Base-by-base conservation (phyloP, 2,113 vertebrate species). In the Lutjanus erythropterus region DNA sequence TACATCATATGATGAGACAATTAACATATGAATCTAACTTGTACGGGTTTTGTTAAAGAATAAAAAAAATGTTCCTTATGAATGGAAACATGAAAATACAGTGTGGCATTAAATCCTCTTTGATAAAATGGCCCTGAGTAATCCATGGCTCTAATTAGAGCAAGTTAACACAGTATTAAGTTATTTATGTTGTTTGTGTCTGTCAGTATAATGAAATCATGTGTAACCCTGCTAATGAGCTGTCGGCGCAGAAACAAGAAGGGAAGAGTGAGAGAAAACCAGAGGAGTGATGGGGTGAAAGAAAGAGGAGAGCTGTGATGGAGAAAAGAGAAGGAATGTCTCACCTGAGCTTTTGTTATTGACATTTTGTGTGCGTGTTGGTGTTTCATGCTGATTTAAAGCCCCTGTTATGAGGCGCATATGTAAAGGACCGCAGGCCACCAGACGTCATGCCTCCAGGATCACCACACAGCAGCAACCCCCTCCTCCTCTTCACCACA, bases 361-460 rank as follows among this genome's bases (percentile, higher is more conserved):
- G 64, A 42, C n/a, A 58, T 73, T 83, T 79, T 72, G 47, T 56
- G 62, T 39, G 41, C 15, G 64, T 71, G 78, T 60, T 71, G 61
- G 56, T 65, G 74, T 65, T 78, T 81, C 75, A 58, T 70, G 76
- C 79, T 86, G 82, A 83, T 91, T 88, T 90, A 86, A 80, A 67
- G 82, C 60, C 62, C 27, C 37, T 25, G 14, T 85, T 81, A 80
- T 18, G 53, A 37, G 66, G 23, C 29, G 66, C 85, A 88, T 88
- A 79, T 85, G 67, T 88, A 81, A 88, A 86, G 68, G 67, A 42
- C 61, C 12, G 2, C 88, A 86, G 88, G 86, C 74, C 64, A 50
- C 75, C 81, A 88, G 84, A 88, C 78, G n/a, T 50, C 67, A 66
- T 21, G 75, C 83, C 88, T 83, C 76, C 80, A 55, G 76, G 41